Evolutionary conservation across 2,888 invertebrate genomes (phyloP), one percentile per base, ranked within the genome.

Genomic region (Drymonia ruficornis): DNA sequence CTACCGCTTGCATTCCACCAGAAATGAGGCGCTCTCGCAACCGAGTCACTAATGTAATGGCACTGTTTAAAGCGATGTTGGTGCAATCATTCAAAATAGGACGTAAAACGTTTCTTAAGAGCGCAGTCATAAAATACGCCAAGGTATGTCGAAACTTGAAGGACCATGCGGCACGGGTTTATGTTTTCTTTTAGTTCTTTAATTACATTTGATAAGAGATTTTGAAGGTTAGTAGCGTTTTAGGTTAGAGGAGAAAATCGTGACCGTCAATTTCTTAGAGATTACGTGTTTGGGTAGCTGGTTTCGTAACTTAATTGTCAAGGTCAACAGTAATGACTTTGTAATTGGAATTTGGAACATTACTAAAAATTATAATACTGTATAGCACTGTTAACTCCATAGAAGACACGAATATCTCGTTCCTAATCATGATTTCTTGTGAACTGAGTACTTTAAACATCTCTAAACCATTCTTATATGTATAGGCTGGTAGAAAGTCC

Each of bases 251-350:
- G 75, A 76, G 78, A 81, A 83, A 87, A 85, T 86, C 83, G 84
- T 84, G 86, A 85, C 81, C 80, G 80, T 68, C 77, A 83, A 85
- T 84, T 84, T 86, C 68, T 74, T 74, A 71, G 65, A 83, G 67
- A 86, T 86, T 82, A 85, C 83, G 83, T 84, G 78, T 81, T 79
- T 70, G 73, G 78, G 77, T 83, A 78, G 78, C 75, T 76, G 76
- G 79, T 87, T 85, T 87, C 77, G 79, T 87, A 86, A 83, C 78
- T 80, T 81, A 72, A 81, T 78, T 82, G 77, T 82, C 89, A 90
- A 91, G 91, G 90, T 86, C 84, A 79, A 65, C 67, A 78, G 74
- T 83, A 87, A 88, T 82, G 81, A 82, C 79, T 85, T 81, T 85
- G 81, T 84, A 85, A 85, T 85, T 85, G 77, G 86, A 86, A 84